These are phyloP conservation scores for Solen grandis DNA, from an alignment of 1,140 invertebrate species.

Conservation along the genomic window DNA sequence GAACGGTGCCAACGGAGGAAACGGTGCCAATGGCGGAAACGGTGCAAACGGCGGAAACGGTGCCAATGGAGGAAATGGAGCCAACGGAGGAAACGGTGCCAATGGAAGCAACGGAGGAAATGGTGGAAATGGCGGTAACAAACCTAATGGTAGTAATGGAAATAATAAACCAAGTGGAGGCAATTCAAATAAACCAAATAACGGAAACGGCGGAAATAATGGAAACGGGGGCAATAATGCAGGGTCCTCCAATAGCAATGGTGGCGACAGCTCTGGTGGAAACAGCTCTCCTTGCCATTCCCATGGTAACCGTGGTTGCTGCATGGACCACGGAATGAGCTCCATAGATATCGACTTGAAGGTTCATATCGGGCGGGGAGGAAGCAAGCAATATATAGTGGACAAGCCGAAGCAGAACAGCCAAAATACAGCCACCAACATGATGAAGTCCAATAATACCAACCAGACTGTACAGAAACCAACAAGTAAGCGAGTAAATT, in stretches of 20 bases:
- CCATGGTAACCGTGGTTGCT: slow-evolving; percentile 18
- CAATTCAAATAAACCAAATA: too few relatives aligned
- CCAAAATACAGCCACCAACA: too few relatives aligned
- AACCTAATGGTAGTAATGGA: too few relatives aligned
- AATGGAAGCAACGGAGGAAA: background rate
- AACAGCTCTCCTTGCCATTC: slow-evolving; percentile 9
- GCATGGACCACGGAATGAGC: slow-evolving; percentile 11
- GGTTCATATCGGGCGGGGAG: too few relatives aligned
- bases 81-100: background rate
- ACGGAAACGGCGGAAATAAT: background rate
- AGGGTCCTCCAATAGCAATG: background rate
- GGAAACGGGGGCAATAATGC: background rate
- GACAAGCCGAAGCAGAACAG: background rate
- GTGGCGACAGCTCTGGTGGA: background rate
- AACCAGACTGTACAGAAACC: too few relatives aligned
- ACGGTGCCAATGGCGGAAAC: background rate
- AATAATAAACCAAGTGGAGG: too few relatives aligned
- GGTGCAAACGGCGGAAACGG: background rate
- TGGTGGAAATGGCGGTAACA: background rate
- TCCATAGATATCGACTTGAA: slow-evolving; percentile 42
- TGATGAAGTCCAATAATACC: too few relatives aligned
- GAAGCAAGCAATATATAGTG: too few relatives aligned
- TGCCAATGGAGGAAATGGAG: background rate
- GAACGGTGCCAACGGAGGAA: background rate
- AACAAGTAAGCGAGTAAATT: background rate